These are phyloP conservation scores for Girardia tigrina DNA, from an alignment of 2,888 invertebrate species.

Conservation along the genomic window DNA sequence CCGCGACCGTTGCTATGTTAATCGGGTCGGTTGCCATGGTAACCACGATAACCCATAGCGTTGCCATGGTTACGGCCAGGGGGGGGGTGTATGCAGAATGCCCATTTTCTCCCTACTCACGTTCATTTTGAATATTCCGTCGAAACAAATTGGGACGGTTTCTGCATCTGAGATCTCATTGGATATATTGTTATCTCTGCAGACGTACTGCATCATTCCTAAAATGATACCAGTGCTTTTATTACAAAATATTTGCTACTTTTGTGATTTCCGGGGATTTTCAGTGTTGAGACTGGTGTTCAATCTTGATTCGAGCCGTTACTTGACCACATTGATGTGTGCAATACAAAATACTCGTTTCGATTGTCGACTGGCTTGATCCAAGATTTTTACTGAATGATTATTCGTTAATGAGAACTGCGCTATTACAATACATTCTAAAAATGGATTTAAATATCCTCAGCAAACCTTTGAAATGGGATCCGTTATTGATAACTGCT, in stretches of 20 bases:
- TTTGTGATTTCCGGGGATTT: conserved; percentile 16
- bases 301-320: not conserved
- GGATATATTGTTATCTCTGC: not conserved
- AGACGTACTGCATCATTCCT: conserved; percentile 14
- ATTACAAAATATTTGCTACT: conserved; percentile 9
- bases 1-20: too few relatives aligned
- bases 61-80: too few relatives aligned
- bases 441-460: not conserved
- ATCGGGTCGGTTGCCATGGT: too few relatives aligned
- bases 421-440: not conserved
- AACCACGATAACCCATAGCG: too few relatives aligned
- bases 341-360: too few relatives aligned
- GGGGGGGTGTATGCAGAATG: too few relatives aligned
- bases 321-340: not conserved
- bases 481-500: not conserved
- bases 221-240: not conserved
- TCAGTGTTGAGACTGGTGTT: not conserved
- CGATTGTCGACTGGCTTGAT: not conserved
- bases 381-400: not conserved
- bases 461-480: not conserved
- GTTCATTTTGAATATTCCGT: conserved; percentile 2
- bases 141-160: conserved; percentile 4
- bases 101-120: too few relatives aligned
- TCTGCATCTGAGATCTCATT: not conserved
- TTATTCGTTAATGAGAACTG: not conserved